Conservation (phyloP, 2,888 invertebrate genomes). For the Notodonta ziczac region DNA sequence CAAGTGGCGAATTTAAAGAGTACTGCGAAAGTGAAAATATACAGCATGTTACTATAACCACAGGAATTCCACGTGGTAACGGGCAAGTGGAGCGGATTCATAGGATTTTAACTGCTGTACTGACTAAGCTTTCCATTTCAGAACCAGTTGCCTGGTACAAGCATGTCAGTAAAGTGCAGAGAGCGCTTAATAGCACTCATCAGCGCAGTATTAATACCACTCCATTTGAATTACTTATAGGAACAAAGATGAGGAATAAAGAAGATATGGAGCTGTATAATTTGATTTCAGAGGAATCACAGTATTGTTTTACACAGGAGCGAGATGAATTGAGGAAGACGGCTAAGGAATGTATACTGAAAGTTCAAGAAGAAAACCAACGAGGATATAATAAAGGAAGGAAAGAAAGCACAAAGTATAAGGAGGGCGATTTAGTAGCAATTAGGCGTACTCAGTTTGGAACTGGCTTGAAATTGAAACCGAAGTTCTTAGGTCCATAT, state of each 20-base stretch:
- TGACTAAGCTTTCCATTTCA: conserved; percentile 16
- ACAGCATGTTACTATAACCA: conserved; percentile 5
- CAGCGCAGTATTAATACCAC: conserved; percentile 25
- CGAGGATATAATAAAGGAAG: conserved; percentile 6
- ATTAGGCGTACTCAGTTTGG: background rate
- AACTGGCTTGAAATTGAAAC: conserved; percentile 2
- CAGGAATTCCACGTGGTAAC: conserved; percentile 5
- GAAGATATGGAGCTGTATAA: conserved; percentile 13
- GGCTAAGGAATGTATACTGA: conserved; percentile 7
- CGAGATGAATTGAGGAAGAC: conserved; percentile 13
- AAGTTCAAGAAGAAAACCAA: conserved; percentile 8
- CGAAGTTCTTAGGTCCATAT: conserved; percentile 7
- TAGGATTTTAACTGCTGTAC: conserved; percentile 10
- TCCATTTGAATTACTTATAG: conserved; percentile 29
- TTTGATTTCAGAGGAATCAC: conserved; percentile 1
- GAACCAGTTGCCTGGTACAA: conserved; percentile 12
- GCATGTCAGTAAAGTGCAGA: conserved; percentile 15
- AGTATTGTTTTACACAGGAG: background rate
- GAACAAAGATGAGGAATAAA: conserved; percentile 23
- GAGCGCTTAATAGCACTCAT: conserved; percentile 10
- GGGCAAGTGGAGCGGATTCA: conserved; percentile 16
- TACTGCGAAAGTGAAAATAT: conserved; percentile 11
- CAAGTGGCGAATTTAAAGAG: conserved; percentile 8
- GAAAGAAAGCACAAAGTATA: conserved; percentile 3
- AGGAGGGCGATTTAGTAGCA: conserved; percentile 4